phyloP scores from a whole-genome alignment of 2,113 vertebrate genomes.

The Sardina pilchardus region DNA sequence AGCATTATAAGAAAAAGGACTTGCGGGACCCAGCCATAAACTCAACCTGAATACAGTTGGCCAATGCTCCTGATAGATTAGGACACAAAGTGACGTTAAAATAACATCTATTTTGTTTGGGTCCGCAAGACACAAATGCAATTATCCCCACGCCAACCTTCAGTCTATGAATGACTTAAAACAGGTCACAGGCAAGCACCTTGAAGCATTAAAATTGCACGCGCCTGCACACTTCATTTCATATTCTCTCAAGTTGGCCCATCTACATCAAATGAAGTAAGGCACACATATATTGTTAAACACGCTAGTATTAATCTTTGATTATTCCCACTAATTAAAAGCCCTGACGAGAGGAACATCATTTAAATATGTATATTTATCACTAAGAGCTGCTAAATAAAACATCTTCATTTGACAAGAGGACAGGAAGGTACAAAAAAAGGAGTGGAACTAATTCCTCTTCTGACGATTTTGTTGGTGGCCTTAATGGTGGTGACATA shows the following conservation, averaged over 20 bases:
- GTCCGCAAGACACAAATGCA: background rate
- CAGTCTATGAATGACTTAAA: slow-evolving; percentile 27
- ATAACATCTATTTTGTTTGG: background rate
- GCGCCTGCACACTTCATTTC: slow-evolving; percentile 25
- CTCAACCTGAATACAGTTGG: background rate
- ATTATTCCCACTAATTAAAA: slow-evolving; percentile 77
- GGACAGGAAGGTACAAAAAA: slow-evolving; percentile 9
- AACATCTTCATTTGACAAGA: slow-evolving; percentile 64
- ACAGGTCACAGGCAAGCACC: slow-evolving; percentile 23
- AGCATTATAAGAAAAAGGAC: background rate
- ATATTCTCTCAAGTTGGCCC: slow-evolving; percentile 68
- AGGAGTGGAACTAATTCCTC: background rate
- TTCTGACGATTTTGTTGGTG: slow-evolving; percentile 14
- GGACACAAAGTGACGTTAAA: background rate
- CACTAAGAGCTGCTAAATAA: slow-evolving; percentile 75
- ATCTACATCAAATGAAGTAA: slow-evolving; percentile 49
- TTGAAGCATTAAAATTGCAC: background rate
- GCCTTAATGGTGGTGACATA: slow-evolving; percentile 31
- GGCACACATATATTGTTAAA: slow-evolving; percentile 78
- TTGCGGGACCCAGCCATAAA: background rate
- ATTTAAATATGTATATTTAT: slow-evolving; percentile 79
- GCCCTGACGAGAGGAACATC: slow-evolving; percentile 67
- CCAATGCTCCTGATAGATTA: background rate
- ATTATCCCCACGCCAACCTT: background rate
- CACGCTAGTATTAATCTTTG: slow-evolving; percentile 72